These are phyloP conservation scores for Drosophila malerkotliana DNA, from an alignment of 1,140 invertebrate genomes.

Conservation along the genomic window DNA sequence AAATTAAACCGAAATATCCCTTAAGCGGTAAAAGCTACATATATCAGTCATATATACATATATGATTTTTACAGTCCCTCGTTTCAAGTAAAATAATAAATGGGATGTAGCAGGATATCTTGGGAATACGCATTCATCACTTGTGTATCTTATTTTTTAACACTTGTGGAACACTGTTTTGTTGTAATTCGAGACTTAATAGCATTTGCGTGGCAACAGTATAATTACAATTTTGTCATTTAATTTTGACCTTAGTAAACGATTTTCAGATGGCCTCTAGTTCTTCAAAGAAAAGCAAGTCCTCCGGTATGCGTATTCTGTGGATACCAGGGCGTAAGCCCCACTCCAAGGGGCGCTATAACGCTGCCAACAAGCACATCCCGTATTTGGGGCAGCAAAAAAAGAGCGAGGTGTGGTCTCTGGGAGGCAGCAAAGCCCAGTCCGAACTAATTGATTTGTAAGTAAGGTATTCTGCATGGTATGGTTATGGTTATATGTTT, in stretches of 20 bases:
- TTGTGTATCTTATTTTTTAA: neutral
- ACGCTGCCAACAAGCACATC: conserved; percentile 68
- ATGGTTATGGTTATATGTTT: too few relatives aligned
- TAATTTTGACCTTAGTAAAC: conserved; percentile 36
- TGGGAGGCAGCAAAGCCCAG: conserved; percentile 77
- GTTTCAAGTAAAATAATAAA: too few relatives aligned
- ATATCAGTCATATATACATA: too few relatives aligned
- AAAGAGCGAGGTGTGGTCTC: conserved; percentile 78
- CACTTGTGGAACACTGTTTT: neutral
- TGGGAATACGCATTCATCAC: too few relatives aligned
- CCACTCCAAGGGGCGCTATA: conserved; percentile 70
- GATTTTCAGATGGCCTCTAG: conserved; percentile 72
- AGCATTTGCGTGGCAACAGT: neutral
- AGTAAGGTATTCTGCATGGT: conserved; percentile 35
- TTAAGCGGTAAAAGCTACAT: too few relatives aligned
- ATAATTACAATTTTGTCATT: conserved; percentile 7
- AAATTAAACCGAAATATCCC: too few relatives aligned
- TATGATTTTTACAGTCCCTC: too few relatives aligned
- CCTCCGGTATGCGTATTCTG: conserved; percentile 72
- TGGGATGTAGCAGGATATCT: too few relatives aligned
- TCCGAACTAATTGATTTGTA: conserved; percentile 72
- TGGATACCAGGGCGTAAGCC: conserved; percentile 79
- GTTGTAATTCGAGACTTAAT: neutral
- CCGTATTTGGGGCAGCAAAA: conserved; percentile 68
- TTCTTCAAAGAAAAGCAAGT: conserved; percentile 68